phyloP scores from a whole-genome alignment of 2,113 vertebrate genomes.

The Aegithalos caudatus region DNA sequence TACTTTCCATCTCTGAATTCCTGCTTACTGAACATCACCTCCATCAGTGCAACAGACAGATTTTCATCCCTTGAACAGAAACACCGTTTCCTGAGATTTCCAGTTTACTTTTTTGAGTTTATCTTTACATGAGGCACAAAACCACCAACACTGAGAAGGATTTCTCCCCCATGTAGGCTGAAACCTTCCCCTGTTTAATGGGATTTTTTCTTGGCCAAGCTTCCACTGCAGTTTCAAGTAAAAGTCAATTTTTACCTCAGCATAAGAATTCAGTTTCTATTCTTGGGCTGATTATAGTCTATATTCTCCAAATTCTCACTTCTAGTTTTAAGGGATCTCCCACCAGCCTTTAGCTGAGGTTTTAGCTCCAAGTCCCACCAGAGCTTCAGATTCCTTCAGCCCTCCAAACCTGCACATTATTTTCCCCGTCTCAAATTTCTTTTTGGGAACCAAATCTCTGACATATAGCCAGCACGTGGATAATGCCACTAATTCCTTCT shows the following conservation, averaged over 20 bases:
- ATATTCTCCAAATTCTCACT: neutral
- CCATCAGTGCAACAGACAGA: neutral
- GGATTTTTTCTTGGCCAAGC: neutral
- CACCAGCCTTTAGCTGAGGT: neutral
- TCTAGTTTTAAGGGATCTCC: neutral
- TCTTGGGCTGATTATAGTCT: neutral
- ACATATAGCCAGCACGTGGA: accelerated
- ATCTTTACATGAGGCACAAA: neutral
- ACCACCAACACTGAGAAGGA: neutral
- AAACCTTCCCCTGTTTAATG: neutral
- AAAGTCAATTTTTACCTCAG: neutral
- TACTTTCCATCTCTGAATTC: neutral
- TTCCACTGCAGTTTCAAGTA: neutral
- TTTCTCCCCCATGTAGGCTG: neutral
- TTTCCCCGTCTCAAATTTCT: neutral
- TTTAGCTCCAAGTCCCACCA: neutral
- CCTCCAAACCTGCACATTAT: neutral
- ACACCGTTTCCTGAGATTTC: neutral
- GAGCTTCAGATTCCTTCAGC: neutral
- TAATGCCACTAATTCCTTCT: neutral
- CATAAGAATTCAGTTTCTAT: neutral
- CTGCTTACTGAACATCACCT: neutral
- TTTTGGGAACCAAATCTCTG: neutral
- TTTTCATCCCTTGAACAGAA: neutral
- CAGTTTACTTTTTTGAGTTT: neutral